Percentiles rank a stretch among this genome's conserved stretches.
phyloP scores from a whole-genome alignment of 2,797 vertebrate species.

The Xyrichtys novacula region DNA sequence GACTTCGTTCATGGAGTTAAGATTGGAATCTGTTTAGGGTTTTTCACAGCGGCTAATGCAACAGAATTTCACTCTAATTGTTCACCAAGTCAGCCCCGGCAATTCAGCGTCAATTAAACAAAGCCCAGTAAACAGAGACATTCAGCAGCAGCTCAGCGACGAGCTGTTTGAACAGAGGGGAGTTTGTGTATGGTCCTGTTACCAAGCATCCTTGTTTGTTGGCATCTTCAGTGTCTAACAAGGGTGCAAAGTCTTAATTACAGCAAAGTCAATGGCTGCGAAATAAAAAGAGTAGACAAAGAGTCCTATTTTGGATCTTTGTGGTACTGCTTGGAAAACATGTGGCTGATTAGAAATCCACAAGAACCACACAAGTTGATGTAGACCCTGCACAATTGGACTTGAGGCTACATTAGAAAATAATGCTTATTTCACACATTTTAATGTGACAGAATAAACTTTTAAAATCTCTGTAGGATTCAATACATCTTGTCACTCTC shows the following conservation, averaged over 20 bases:
- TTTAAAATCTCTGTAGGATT: not conserved
- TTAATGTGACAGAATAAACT: not conserved
- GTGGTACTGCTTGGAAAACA: conserved; percentile 34
- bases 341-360: conserved; percentile 15
- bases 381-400: not conserved
- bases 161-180: conserved; percentile 62
- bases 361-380: conserved; percentile 62
- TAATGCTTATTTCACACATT: not conserved
- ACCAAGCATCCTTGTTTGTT: conserved; percentile 60
- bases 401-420: conserved; percentile 11
- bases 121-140: conserved; percentile 74
- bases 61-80: conserved; percentile 80
- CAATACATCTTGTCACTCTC: not conserved
- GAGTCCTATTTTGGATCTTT: conserved; percentile 36
- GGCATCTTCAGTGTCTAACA: conserved; percentile 61
- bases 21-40: conserved; percentile 80
- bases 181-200: conserved; percentile 61
- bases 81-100: conserved; percentile 69
- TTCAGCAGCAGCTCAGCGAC: conserved; percentile 67
- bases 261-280: conserved; percentile 36
- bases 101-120: conserved; percentile 78
- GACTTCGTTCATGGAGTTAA: conserved; percentile 81
- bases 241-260: conserved; percentile 62
- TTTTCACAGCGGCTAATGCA: conserved; percentile 77
- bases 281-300: conserved; percentile 57